phyloP scores from a whole-genome alignment of 2,113 vertebrate species.

The Chaetodon auriga region DNA sequence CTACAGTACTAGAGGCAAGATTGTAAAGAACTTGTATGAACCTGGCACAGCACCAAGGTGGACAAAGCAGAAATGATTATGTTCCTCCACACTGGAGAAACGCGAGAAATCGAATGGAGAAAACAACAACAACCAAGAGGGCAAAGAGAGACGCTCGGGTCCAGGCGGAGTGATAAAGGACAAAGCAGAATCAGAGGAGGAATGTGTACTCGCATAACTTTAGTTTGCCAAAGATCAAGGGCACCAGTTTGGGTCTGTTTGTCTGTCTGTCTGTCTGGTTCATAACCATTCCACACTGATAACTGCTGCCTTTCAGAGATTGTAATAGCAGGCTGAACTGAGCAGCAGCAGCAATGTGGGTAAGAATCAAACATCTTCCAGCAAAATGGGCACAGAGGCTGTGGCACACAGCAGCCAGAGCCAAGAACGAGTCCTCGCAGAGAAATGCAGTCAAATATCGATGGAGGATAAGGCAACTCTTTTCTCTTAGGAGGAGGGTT shows the following conservation, averaged over 20 bases:
- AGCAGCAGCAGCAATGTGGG: constrained; percentile 45
- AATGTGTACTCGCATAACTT: constrained; percentile 56
- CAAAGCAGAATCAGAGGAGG: constrained; percentile 40
- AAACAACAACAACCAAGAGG: constrained; percentile 10
- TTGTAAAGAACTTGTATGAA: background rate
- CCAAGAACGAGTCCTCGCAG: constrained; percentile 45
- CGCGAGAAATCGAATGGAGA: constrained; percentile 7
- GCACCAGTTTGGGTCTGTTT: constrained; percentile 52
- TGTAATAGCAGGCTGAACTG: constrained; percentile 42
- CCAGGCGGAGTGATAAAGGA: constrained; percentile 52
- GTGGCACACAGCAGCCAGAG: constrained; percentile 38
- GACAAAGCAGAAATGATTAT: background rate
- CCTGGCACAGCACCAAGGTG: constrained; percentile 1
- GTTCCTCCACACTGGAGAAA: constrained; percentile 19
- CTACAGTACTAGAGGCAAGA: constrained; percentile 6
- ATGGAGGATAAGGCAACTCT: constrained; percentile 40
- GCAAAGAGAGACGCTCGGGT: constrained; percentile 9
- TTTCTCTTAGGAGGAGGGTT: constrained; percentile 45
- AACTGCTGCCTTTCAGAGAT: constrained; percentile 51
- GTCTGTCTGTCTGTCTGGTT: constrained; percentile 67
- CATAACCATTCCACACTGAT: constrained; percentile 50
- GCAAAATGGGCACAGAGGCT: constrained; percentile 40
- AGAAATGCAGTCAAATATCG: constrained; percentile 56
- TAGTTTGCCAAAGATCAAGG: constrained; percentile 69
- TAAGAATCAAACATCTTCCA: constrained; percentile 44